Conservation (phyloP, 2,113 vertebrate species). For the Chloebia gouldiae region DNA sequence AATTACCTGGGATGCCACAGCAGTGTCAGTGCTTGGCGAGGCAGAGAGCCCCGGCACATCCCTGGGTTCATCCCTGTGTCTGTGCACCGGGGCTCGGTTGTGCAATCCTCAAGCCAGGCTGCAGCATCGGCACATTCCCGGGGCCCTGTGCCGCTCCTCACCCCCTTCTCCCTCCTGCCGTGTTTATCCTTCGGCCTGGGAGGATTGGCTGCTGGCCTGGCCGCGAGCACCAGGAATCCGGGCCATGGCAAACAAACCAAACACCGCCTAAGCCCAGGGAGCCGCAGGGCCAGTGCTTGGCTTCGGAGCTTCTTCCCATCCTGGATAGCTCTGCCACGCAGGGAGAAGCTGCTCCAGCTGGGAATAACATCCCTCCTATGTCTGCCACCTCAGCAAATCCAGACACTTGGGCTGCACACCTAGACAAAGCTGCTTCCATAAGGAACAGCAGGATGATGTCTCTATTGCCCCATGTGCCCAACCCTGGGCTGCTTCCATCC, state of each 20-base stretch:
- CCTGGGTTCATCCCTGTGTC: neutral
- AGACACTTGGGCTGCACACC: neutral
- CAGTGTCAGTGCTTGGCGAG: neutral
- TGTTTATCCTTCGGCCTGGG: slow-evolving; percentile 49
- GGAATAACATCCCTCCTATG: rapidly evolving
- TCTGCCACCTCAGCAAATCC: neutral
- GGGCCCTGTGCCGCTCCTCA: neutral
- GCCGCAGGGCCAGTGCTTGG: neutral
- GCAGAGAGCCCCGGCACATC: neutral
- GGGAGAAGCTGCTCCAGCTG: neutral
- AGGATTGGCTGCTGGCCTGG: slow-evolving; percentile 54
- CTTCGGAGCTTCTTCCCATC: neutral
- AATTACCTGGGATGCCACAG: neutral
- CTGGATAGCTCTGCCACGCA: neutral
- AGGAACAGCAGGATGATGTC: neutral
- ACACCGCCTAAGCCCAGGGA: slow-evolving; percentile 1
- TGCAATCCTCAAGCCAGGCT: slow-evolving; percentile 22
- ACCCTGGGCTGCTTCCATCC: neutral
- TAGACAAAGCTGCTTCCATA: rapidly evolving
- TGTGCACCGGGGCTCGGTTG: neutral
- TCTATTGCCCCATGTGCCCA: rapidly evolving
- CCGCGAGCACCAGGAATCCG: slow-evolving; percentile 4
- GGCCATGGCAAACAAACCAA: slow-evolving; percentile 24
- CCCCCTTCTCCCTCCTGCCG: slow-evolving; percentile 10
- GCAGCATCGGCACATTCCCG: slow-evolving; percentile 42